Evolutionary conservation across 2,888 invertebrate genomes (phyloP).

Genomic region (Eilema sororculum): DNA sequence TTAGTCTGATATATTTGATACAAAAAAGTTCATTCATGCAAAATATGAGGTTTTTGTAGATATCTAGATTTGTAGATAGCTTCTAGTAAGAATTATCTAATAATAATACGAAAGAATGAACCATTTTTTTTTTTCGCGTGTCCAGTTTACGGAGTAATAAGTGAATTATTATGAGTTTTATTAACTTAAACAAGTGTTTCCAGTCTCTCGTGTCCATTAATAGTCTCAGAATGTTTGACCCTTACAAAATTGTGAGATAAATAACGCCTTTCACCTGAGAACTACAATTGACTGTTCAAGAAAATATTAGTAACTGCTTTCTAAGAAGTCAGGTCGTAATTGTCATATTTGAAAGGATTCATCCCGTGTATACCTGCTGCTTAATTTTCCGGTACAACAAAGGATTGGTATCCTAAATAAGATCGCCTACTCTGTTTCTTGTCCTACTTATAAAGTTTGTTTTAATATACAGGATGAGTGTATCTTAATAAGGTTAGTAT

Average conservation of each 20-base stretch:
- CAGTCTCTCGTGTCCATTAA: no score
- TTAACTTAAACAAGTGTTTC: no score
- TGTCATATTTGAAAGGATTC: constrained; percentile 69
- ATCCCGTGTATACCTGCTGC: constrained; percentile 64
- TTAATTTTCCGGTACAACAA: constrained; percentile 76
- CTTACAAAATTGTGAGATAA: neutral
- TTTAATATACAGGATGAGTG: constrained; percentile 23
- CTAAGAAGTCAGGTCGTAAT: constrained; percentile 66
- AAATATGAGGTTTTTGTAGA: no score
- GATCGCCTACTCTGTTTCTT: constrained; percentile 64
- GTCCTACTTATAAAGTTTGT: constrained; percentile 44
- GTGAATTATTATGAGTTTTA: no score
- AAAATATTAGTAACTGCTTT: constrained; percentile 66
- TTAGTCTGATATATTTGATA: neutral
- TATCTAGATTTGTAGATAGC: neutral
- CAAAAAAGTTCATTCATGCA: neutral
- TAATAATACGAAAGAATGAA: no score
- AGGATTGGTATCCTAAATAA: constrained; percentile 64
- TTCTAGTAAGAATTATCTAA: neutral
- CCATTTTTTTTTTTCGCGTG: no score
- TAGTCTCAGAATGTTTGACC: no score
- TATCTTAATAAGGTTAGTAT: no score
- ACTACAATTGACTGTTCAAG: no score
- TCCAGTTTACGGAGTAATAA: no score
- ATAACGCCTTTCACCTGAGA: constrained; percentile 21